Conservation (phyloP, 2,113 vertebrate genomes). For the Corvus hawaiiensis region DNA sequence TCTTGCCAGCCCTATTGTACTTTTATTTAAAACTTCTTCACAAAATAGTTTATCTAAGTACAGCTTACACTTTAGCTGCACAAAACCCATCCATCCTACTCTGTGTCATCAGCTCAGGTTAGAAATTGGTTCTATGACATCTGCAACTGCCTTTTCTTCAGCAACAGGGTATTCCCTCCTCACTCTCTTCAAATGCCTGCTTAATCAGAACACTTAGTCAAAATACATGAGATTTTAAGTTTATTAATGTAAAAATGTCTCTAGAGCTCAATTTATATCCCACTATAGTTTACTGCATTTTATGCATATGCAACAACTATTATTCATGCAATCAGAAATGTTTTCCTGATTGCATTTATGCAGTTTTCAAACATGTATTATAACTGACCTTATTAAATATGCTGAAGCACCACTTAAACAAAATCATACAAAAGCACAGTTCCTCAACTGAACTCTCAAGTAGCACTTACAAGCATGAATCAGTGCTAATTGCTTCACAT, state of each 20-base stretch:
- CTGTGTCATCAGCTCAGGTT: not conserved
- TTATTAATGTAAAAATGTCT: conserved; percentile 64
- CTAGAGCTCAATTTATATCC: conserved; percentile 60
- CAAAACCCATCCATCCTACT: not conserved
- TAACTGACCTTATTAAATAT: conserved; percentile 73
- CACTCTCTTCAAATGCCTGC: conserved; percentile 20
- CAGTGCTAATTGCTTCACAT: conserved; percentile 59
- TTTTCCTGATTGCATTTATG: conserved; percentile 70
- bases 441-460: conserved; percentile 35
- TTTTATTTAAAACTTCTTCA: not conserved
- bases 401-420: conserved; percentile 54
- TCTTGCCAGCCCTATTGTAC: not conserved
- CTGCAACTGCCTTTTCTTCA: not conserved
- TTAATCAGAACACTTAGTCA: conserved; percentile 53
- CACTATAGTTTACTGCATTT: conserved; percentile 65
- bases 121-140: not conserved
- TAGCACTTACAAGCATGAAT: conserved; percentile 51
- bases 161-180: not conserved
- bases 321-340: conserved; percentile 75
- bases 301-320: conserved; percentile 63
- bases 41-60: not conserved
- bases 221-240: conserved; percentile 46
- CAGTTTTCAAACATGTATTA: conserved; percentile 75
- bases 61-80: not conserved
- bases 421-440: conserved; percentile 53